phyloP scores from a whole-genome alignment of 2,797 vertebrate genomes.

The Sebastes paucispinis region DNA sequence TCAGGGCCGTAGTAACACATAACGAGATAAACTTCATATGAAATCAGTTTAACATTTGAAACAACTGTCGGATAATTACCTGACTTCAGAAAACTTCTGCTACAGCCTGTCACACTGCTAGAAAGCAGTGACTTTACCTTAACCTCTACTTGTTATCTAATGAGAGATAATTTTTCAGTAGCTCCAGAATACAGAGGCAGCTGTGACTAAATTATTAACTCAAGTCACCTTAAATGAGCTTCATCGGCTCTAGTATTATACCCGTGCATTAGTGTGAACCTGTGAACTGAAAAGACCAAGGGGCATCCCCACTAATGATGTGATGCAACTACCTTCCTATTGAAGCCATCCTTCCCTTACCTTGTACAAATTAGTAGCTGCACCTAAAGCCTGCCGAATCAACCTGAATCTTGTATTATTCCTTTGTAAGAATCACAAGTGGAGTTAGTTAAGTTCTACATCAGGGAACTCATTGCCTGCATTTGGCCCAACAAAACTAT shows the following conservation, averaged over 20 bases:
- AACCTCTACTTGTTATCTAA: neutral
- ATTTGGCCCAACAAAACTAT: neutral
- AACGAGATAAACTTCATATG: neutral
- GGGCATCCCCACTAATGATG: neutral
- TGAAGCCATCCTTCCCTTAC: neutral
- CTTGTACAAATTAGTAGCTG: neutral
- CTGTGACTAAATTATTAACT: constrained; percentile 7
- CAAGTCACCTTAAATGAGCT: neutral
- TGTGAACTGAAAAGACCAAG: neutral
- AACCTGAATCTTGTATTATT: neutral
- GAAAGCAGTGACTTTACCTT: neutral
- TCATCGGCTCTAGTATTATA: neutral
- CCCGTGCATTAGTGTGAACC: neutral
- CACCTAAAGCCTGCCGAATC: neutral
- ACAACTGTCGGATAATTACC: neutral
- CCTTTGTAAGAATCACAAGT: neutral
- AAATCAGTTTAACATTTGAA: neutral
- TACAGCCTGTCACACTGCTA: neutral
- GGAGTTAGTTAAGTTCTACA: neutral
- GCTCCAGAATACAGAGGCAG: neutral
- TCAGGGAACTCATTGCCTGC: neutral
- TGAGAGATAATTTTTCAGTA: neutral
- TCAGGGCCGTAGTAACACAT: accelerated
- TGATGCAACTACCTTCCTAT: neutral
- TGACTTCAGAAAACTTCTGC: neutral